Evolutionary conservation across 2,888 invertebrate genomes (phyloP).

Genomic region (Polylopha cassiicola): DNA sequence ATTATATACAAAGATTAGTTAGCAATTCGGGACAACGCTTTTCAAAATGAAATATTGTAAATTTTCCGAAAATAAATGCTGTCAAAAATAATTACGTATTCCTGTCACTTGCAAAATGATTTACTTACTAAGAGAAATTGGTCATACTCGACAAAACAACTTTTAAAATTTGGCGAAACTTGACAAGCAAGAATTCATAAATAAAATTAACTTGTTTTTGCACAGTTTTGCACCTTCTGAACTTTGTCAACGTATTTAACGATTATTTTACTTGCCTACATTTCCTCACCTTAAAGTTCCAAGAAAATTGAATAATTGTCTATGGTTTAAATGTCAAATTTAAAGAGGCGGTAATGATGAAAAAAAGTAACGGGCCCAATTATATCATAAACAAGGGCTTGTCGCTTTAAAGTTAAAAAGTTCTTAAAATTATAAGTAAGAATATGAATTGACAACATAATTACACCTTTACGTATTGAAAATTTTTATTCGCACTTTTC

Average conservation of each 20-base stretch:
- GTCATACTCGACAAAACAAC: neutral
- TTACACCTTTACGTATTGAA: constrained; percentile 29
- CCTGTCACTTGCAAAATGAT: too few species aligned
- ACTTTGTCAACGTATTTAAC: constrained; percentile 5
- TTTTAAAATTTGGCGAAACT: neutral
- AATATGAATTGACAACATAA: constrained; percentile 45
- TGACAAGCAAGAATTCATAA: neutral
- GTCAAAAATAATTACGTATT: too few species aligned
- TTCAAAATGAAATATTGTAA: too few species aligned
- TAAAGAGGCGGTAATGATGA: constrained; percentile 10
- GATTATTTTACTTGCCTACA: neutral
- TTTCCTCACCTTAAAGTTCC: too few species aligned
- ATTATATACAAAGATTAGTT: too few species aligned
- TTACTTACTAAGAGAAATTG: too few species aligned
- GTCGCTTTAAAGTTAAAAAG: constrained; percentile 17
- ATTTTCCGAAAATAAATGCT: too few species aligned
- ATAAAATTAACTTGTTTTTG: constrained; percentile 1
- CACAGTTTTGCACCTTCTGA: neutral
- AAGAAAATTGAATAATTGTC: too few species aligned
- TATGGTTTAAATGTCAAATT: constrained; percentile 15
- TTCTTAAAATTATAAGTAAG: constrained; percentile 28
- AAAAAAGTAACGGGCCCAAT: constrained; percentile 16
- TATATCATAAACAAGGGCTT: constrained; percentile 20
- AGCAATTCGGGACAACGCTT: too few species aligned
- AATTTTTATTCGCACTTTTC: constrained; percentile 18